Evolutionary conservation across 2,113 vertebrate species (phyloP).

Genomic region (Eubucco bourcierii): DNA sequence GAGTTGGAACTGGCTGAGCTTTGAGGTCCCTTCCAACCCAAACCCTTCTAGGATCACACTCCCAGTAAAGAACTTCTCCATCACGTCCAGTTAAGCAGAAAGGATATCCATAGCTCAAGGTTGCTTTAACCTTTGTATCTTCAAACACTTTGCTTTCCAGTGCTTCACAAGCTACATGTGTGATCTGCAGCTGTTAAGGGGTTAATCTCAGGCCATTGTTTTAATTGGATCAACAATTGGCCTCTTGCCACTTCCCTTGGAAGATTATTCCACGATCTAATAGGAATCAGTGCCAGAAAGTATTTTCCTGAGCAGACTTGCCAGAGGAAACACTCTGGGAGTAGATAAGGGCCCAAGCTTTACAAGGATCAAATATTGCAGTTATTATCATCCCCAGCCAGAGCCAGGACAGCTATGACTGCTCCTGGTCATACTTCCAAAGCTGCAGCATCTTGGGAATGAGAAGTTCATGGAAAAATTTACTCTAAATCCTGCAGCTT

Average conservation of each 20-base stretch:
- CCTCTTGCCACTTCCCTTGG: conserved; percentile 44
- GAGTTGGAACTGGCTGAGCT: no score
- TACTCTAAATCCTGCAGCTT: not conserved
- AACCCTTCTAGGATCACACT: no score
- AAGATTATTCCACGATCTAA: conserved; percentile 44
- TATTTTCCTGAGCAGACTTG: conserved; percentile 44
- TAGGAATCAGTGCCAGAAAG: conserved; percentile 34
- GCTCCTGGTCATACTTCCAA: not conserved
- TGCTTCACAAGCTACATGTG: not conserved
- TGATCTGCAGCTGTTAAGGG: not conserved
- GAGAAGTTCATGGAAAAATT: not conserved
- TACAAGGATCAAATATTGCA: conserved; percentile 15
- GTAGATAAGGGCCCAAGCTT: not conserved
- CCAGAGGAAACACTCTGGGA: conserved; percentile 60
- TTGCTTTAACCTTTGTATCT: conserved; percentile 3
- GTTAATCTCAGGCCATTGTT: conserved; percentile 57
- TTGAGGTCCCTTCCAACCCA: no score
- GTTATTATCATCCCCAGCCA: not conserved
- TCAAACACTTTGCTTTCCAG: not conserved
- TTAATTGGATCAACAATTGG: conserved; percentile 57
- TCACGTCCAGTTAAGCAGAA: not conserved
- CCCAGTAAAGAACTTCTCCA: no score
- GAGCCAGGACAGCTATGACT: not conserved
- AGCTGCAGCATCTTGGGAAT: not conserved
- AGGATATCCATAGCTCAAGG: not conserved